Base-by-base conservation (phyloP, 2,113 vertebrate species). In the Myrmecobius fasciatus region DNA sequence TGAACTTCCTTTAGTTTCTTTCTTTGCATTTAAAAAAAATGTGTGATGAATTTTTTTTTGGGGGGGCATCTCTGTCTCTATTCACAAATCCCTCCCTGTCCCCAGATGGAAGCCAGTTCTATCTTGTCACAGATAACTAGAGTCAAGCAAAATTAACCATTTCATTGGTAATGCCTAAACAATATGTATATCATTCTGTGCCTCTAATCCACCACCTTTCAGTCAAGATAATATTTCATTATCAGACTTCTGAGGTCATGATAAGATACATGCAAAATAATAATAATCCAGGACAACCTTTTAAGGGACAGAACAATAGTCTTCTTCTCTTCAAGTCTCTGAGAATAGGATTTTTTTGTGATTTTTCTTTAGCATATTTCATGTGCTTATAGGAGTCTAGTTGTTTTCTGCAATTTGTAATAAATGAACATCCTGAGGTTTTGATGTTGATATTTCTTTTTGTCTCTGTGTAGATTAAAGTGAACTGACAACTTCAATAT, bases 401-500 rank as follows among this genome's bases (percentile, higher is more conserved):
- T 52, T 17, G 31, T 83, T 96, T 93, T 96, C 67, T 93, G 91
- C 53, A 94, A 17, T 24, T 17, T 90, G 28, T 24, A 24, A 1
- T 46, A 47, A 51, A 49, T 47, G 48, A 53, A 0, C 26, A 60
- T 25, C 52, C 9, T 26, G 83, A 54, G n/a, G 0, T 51, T 24
- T 53, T 52, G 20, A 6, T 60, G 2, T 75, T 53, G 25, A 43
- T 46, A 11, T 14, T 51, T 1, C 8, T 92, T 7, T 20, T 28
- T 3, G 26, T 56, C 26, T 88, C 67, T 24, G 5, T 49, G 24
- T 53, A 48, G 4, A n/a, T 52, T 8, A 3, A 53, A 47, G 26
- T 43, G 46, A 49, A 48, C 2, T 0, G n/a, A 25, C 2, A 51
- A 8, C 31, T 54, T 56, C 48, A 3, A 36, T 25, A 54, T 22